These are phyloP conservation scores for Hirudo medicinalis DNA, from an alignment of 1,140 invertebrate genomes.

Conservation along the genomic window DNA sequence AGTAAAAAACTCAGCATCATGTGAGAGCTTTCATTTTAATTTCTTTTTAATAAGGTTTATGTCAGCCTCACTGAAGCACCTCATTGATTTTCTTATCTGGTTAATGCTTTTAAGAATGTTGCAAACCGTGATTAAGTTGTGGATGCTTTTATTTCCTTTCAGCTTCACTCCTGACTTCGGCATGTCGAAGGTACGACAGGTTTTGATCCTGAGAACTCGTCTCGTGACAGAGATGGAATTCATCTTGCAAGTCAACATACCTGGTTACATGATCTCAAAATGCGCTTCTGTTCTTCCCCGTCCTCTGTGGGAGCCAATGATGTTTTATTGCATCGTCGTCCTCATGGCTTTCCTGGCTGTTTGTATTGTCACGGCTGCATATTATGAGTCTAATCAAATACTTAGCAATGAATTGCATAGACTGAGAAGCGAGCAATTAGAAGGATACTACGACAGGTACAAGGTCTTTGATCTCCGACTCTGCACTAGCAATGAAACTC, in stretches of 20 bases:
- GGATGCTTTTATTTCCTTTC: conserved; percentile 25
- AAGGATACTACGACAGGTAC: conserved; percentile 30
- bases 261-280: conserved; percentile 56
- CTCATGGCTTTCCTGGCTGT: conserved; percentile 55
- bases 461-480: conserved; percentile 39
- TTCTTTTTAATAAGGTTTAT: background rate
- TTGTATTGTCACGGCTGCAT: conserved; percentile 54
- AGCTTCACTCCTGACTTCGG: conserved; percentile 83
- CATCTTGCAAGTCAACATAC: conserved; percentile 64
- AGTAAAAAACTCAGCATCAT: conserved; percentile 75
- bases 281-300: conserved; percentile 60
- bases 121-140: background rate
- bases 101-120: background rate
- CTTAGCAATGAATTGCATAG: conserved; percentile 42
- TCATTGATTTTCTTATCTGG: background rate
- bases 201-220: conserved; percentile 46
- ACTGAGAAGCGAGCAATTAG: conserved; percentile 28
- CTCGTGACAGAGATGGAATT: conserved; percentile 52
- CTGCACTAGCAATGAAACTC: too few relatives aligned
- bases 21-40: conserved; percentile 29
- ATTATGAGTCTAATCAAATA: conserved; percentile 60
- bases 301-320: conserved; percentile 61
- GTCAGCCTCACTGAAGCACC: background rate
- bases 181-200: conserved; percentile 58
- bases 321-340: conserved; percentile 56